A percentile compares a stretch with the other conserved stretches of the same genome.
These are phyloP conservation scores for Eurypyga helias DNA, from an alignment of 2,113 vertebrate genomes.

Conservation along the genomic window DNA sequence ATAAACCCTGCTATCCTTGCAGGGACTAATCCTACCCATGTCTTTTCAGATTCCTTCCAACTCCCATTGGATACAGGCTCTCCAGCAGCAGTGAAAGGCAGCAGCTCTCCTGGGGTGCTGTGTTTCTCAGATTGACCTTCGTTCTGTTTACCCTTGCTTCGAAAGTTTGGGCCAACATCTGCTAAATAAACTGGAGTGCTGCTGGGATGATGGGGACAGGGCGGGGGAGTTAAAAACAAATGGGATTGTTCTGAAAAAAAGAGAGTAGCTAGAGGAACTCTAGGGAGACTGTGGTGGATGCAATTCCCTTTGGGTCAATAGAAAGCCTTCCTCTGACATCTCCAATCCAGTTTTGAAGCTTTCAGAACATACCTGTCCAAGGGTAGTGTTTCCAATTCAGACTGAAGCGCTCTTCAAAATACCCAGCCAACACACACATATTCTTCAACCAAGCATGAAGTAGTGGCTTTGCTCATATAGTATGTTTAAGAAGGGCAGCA, in stretches of 20 bases:
- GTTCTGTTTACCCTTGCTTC: conserved; percentile 56
- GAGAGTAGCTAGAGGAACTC: neutral
- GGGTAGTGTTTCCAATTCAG: neutral
- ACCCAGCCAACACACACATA: neutral
- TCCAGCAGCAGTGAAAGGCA: neutral
- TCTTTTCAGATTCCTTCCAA: neutral
- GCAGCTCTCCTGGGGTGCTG: conserved; percentile 22
- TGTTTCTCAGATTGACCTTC: conserved; percentile 46
- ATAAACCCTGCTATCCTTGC: neutral
- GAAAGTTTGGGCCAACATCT: conserved; percentile 3
- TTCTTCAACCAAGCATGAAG: neutral
- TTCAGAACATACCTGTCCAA: neutral
- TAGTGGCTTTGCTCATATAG: neutral
- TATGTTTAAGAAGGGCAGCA: neutral
- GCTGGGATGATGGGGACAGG: accelerated
- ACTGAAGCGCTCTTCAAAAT: neutral
- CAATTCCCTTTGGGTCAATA: neutral
- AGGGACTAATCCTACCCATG: neutral
- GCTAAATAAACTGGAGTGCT: conserved; percentile 3
- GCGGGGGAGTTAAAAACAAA: neutral
- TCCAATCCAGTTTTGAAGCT: neutral
- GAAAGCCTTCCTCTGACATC: neutral
- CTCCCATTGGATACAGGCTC: neutral
- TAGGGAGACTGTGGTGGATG: neutral
- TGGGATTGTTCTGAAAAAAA: neutral